Evolutionary conservation across 64 coral and sea anemone genomes (phyloP), one percentile per base, ranked within the genome.

Genomic region (Porites lutea): DNA sequence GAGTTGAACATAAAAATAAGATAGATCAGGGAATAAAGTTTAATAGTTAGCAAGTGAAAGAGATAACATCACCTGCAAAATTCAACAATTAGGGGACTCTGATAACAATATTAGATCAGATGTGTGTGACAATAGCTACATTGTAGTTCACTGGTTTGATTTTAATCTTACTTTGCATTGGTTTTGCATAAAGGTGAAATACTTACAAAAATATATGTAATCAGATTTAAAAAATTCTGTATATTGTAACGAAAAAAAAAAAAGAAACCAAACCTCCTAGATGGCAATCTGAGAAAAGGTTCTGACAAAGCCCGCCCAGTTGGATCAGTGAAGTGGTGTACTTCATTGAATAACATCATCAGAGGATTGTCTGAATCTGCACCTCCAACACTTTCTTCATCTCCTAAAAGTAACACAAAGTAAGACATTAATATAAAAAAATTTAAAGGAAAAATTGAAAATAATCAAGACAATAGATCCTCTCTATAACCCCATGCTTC

Each of bases 201-300:
- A 59, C 58, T 59, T 13, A 59, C 58, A 59, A 59, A 59, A 59
- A 7, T 59, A 9, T n/a, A 59, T 59, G 58, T 59, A 9, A 59
- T 37, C 54, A 57, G 7, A 57, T 7, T 57, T 4, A 1, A 57
- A 9, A 57, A 57, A 57, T 9, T 57, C 7, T 12, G 12, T 62
- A 12, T 3, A 16, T 43, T 67, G 9, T 7, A 8, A 52, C 5
- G 6, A 43, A 62, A 43, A 14, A 8, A 52, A 5, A 6, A 43
- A 62, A 43, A 54, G 3, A 65, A n/a, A 59, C 13, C 16, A 27
- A 90, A 98, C 97, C 97, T 99, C 72, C 92, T 84, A 8, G 97
- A 99, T 77, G 97, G 97, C 12, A 99, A 78, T 46, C 97, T 85
- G 9, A 99, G 94, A 58, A 99, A 99, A 51, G 97, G 94, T 22